Conservation (phyloP, 2,797 vertebrate species). For the Trichosurus vulpecula region DNA sequence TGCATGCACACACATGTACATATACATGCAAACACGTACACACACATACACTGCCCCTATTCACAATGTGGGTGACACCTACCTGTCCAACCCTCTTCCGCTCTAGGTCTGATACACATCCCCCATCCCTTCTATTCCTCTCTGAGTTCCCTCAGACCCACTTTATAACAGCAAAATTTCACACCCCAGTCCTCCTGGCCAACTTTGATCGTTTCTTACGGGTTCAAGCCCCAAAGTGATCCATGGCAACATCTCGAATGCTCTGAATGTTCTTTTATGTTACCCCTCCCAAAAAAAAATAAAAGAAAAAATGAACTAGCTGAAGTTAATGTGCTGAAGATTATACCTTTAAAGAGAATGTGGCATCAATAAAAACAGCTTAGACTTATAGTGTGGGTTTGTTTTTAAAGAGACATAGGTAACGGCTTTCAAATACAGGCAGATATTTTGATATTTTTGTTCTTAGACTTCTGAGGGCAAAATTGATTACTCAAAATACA, state of each 20-base stretch:
- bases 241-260: background rate
- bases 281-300: background rate
- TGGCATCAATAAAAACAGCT: background rate
- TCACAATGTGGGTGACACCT: too few species aligned
- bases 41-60: too few species aligned
- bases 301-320: background rate
- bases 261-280: background rate
- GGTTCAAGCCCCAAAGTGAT: background rate
- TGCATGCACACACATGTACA: too few species aligned
- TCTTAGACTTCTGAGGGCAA: constrained; percentile 36
- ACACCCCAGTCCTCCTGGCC: background rate
- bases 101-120: too few species aligned
- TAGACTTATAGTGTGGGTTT: background rate
- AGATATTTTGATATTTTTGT: constrained; percentile 35
- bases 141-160: too few species aligned
- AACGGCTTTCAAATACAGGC: background rate
- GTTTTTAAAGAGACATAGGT: background rate
- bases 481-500: background rate
- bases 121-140: too few species aligned
- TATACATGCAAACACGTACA: too few species aligned
- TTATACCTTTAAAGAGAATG: background rate
- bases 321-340: background rate
- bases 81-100: too few species aligned
- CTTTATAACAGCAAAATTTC: too few species aligned
- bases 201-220: background rate